Conservation (phyloP, 2,888 invertebrate genomes). For the Notodonta dromedarius region DNA sequence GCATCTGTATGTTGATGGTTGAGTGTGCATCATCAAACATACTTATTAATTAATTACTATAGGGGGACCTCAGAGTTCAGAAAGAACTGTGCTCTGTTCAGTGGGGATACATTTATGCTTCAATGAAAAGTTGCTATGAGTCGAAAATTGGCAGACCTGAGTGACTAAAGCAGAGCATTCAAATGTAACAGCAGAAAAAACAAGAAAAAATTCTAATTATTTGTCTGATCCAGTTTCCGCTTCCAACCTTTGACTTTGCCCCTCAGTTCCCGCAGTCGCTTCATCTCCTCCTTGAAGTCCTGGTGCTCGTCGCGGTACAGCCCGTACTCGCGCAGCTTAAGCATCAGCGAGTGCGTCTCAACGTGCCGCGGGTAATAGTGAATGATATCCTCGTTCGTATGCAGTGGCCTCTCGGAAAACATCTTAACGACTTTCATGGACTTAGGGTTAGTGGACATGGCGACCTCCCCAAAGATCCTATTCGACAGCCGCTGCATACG, state of each 20-base stretch:
- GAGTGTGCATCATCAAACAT: too few relatives aligned
- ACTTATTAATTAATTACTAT: too few relatives aligned
- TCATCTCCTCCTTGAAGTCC: slow-evolving; percentile 95
- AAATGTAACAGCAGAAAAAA: not conserved
- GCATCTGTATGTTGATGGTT: too few relatives aligned
- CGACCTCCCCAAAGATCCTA: slow-evolving; percentile 95
- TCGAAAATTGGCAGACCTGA: too few relatives aligned
- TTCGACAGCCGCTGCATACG: slow-evolving; percentile 94
- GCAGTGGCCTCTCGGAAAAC: slow-evolving; percentile 89
- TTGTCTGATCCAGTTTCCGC: slow-evolving; percentile 72
- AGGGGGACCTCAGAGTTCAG: too few relatives aligned
- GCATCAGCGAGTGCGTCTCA: slow-evolving; percentile 90
- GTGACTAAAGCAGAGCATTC: too few relatives aligned
- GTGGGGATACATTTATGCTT: too few relatives aligned
- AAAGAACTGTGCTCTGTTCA: too few relatives aligned
- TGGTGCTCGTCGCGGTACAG: slow-evolving; percentile 94
- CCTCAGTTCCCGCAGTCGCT: slow-evolving; percentile 88
- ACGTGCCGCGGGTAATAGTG: slow-evolving; percentile 95
- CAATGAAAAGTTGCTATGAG: too few relatives aligned
- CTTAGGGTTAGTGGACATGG: slow-evolving; percentile 88
- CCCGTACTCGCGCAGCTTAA: slow-evolving; percentile 89
- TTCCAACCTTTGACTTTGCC: slow-evolving; percentile 88
- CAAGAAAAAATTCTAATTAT: slow-evolving; percentile 55
- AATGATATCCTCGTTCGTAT: slow-evolving; percentile 88
- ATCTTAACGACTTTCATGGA: slow-evolving; percentile 93